Percentiles rank a stretch among this genome's conserved stretches.
Evolutionary conservation across 2,113 vertebrate species (phyloP).

Genomic region (Leucopsar rothschildi): DNA sequence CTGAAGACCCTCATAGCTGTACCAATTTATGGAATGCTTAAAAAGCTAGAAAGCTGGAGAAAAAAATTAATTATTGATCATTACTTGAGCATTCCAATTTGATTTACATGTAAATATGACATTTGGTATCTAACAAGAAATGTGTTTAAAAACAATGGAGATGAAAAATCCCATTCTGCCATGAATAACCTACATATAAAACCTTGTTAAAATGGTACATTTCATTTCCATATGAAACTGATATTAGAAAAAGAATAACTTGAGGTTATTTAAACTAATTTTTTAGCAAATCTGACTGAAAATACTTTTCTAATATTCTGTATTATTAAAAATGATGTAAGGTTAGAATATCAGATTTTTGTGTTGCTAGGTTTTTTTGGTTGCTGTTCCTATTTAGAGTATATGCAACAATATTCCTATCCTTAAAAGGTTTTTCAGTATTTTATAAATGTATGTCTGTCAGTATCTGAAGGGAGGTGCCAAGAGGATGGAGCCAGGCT

Average conservation of each 20-base stretch:
- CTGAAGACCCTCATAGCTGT: neutral
- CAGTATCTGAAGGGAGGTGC: neutral
- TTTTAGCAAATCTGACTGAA: neutral
- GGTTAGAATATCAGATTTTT: neutral
- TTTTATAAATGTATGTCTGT: neutral
- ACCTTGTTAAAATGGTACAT: neutral
- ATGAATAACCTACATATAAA: neutral
- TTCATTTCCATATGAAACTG: neutral
- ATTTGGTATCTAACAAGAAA: neutral
- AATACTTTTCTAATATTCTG: neutral
- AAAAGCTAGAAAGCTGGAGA: neutral
- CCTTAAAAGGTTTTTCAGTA: neutral
- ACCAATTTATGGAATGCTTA: neutral
- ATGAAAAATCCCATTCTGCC: neutral
- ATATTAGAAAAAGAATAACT: neutral
- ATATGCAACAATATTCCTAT: neutral
- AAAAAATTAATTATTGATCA: neutral
- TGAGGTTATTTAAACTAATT: neutral
- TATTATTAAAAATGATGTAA: neutral
- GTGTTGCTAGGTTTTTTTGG: neutral
- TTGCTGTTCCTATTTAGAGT: neutral
- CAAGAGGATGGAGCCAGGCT: neutral
- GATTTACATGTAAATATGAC: accelerated
- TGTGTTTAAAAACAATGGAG: neutral
- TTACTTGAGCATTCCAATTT: neutral